phyloP scores from a whole-genome alignment of 2,797 vertebrate species.

The Staurois parvus region DNA sequence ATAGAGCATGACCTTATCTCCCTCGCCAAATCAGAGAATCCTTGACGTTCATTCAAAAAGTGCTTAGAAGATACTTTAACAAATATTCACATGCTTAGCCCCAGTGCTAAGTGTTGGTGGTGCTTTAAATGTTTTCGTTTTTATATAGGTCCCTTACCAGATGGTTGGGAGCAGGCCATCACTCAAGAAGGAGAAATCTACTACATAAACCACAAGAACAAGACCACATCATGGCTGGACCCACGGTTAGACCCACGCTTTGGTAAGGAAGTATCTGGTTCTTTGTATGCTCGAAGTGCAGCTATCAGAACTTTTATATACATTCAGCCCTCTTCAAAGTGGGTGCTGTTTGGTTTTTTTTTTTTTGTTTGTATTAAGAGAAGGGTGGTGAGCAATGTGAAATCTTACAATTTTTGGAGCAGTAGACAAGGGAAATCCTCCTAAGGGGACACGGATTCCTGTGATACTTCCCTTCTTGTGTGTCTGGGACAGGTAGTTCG shows the following conservation, averaged over 20 bases:
- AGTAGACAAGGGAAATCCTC: too few species aligned
- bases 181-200: constrained; percentile 98
- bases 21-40: too few species aligned
- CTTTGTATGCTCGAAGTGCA: neutral
- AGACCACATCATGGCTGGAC: constrained; percentile 98
- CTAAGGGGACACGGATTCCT: too few species aligned
- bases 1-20: too few species aligned
- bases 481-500: too few species aligned
- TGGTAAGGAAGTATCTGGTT: constrained; percentile 81
- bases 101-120: neutral
- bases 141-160: constrained; percentile 92
- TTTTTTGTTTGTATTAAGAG: too few species aligned
- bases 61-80: neutral
- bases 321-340: neutral
- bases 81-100: neutral
- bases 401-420: too few species aligned
- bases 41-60: too few species aligned
- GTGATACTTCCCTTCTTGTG: too few species aligned
- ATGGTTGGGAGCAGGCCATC: constrained; percentile 98
- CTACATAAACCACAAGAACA: constrained; percentile 99
- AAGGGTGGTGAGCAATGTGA: too few species aligned
- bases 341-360: too few species aligned
- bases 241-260: constrained; percentile 95
- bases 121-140: neutral
- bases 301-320: neutral